Evolutionary conservation across 1,140 invertebrate genomes (phyloP).

Genomic region (Palaemon carinicauda): DNA sequence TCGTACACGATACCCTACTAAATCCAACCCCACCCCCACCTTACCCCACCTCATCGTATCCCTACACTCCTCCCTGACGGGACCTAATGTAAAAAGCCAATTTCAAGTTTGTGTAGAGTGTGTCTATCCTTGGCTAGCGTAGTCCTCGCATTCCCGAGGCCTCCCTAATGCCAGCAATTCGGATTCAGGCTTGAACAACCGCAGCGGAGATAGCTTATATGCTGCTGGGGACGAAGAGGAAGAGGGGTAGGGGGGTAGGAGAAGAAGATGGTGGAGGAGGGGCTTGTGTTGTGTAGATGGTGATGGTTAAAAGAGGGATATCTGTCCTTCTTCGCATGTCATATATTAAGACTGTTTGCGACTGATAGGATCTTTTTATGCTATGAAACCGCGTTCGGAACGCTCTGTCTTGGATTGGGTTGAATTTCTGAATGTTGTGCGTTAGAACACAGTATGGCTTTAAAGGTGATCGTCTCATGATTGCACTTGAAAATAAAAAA

Average conservation of each 20-base stretch:
- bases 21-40: neutral
- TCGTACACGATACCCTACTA: neutral
- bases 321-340: too few relatives aligned
- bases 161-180: constrained; percentile 6
- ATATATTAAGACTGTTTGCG: too few relatives aligned
- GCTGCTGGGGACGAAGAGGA: neutral
- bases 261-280: neutral
- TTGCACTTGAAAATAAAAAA: too few relatives aligned
- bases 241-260: neutral
- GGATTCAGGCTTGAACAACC: neutral
- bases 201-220: neutral
- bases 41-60: neutral
- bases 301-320: too few relatives aligned
- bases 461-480: too few relatives aligned
- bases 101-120: constrained; percentile 9
- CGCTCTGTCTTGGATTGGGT: too few relatives aligned
- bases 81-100: neutral
- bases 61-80: neutral
- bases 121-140: neutral
- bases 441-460: too few relatives aligned
- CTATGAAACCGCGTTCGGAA: too few relatives aligned
- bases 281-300: too few relatives aligned
- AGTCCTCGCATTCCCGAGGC: neutral
- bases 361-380: too few relatives aligned
- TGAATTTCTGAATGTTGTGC: too few relatives aligned